Percentiles rank a stretch among this genome's conserved stretches.
Conservation (phyloP, 2,113 vertebrate species). For the Astatotilapia flaviijosephi region DNA sequence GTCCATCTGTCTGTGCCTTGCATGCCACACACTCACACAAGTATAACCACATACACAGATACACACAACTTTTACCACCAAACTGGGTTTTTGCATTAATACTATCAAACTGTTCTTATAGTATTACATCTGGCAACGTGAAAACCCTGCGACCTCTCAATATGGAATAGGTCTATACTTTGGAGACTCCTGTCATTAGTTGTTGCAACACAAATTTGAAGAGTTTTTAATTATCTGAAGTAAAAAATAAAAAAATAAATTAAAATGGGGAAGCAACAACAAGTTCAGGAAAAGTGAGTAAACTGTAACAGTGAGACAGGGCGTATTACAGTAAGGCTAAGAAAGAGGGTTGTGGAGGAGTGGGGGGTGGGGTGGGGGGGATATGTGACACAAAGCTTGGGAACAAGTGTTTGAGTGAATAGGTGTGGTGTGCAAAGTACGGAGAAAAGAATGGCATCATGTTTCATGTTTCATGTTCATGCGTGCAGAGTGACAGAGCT, state of each 20-base stretch:
- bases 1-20: not conserved
- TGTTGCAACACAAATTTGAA: not conserved
- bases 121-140: constrained; percentile 23
- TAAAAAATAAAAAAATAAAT: not conserved
- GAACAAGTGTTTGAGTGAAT: not conserved
- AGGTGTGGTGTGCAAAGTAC: not conserved
- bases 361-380: not conserved
- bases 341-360: not conserved
- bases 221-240: not conserved
- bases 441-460: constrained; percentile 11
- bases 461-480: constrained; percentile 1
- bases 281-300: not conserved
- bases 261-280: not conserved
- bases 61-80: not conserved
- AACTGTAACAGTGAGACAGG: not conserved
- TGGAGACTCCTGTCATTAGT: constrained; percentile 12
- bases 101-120: not conserved
- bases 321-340: not conserved
- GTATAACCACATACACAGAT: not conserved
- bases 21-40: not conserved
- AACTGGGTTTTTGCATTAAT: not conserved
- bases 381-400: constrained; percentile 1
- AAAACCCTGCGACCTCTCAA: constrained; percentile 4
- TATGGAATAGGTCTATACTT: constrained; percentile 10
- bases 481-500: constrained; percentile 52